phyloP scores from a whole-genome alignment of 1,140 invertebrate genomes.

The Drosophila funebris region DNA sequence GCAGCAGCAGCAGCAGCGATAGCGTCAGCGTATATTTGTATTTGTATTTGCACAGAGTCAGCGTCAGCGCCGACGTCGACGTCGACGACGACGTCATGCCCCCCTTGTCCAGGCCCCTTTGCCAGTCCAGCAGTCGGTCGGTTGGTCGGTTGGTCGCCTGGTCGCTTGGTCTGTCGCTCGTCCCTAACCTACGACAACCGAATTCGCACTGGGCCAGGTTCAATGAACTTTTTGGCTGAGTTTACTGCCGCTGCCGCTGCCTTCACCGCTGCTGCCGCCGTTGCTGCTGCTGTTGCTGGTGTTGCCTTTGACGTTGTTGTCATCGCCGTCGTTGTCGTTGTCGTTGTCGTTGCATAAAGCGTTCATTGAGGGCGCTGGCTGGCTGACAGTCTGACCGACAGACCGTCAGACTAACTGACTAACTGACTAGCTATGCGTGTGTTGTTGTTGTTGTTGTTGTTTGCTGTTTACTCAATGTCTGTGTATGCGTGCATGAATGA shows the following conservation, averaged over 20 bases:
- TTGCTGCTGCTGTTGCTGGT: slow-evolving; percentile 34
- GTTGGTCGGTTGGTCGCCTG: slow-evolving; percentile 50
- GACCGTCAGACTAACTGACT: slow-evolving; percentile 36
- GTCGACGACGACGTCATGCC: slow-evolving; percentile 40
- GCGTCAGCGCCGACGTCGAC: slow-evolving; percentile 25
- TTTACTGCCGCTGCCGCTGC: slow-evolving; percentile 51
- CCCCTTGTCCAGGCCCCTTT: slow-evolving; percentile 41
- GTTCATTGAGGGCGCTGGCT: slow-evolving; percentile 79
- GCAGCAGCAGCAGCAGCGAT: slow-evolving; percentile 36
- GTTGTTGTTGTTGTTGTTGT: slow-evolving; percentile 30
- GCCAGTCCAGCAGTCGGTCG: slow-evolving; percentile 39
- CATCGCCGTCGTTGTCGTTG: slow-evolving; percentile 46
- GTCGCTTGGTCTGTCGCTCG: slow-evolving; percentile 56
- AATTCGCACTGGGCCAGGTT: slow-evolving; percentile 81
- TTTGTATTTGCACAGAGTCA: slow-evolving; percentile 70
- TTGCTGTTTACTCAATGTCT: slow-evolving; percentile 56
- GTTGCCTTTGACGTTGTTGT: slow-evolving; percentile 61
- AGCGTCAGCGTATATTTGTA: slow-evolving; percentile 44
- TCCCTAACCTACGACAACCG: slow-evolving; percentile 81
- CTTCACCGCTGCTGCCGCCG: slow-evolving; percentile 42
- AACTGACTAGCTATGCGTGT: slow-evolving; percentile 65
- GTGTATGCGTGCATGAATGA: slow-evolving; percentile 75
- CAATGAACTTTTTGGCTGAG: slow-evolving; percentile 79
- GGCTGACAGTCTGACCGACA: slow-evolving; percentile 35
- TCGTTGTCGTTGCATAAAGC: slow-evolving; percentile 67